A percentile compares a stretch with the other conserved stretches of the same genome.
Conservation (phyloP, 2,797 vertebrate species). For the Phylloscopus collybita region DNA sequence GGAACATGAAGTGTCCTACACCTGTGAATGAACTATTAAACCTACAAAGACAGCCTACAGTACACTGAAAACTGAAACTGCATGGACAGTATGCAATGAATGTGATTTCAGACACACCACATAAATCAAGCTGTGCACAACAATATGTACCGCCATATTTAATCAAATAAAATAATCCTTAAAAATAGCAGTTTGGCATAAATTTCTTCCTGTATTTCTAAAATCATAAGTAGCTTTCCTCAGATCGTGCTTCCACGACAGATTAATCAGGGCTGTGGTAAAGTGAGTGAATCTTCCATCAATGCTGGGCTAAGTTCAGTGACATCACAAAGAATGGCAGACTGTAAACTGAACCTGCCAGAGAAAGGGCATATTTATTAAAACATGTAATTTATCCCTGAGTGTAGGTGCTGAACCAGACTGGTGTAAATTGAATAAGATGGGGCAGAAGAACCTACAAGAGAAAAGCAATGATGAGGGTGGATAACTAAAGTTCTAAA, state of each 20-base stretch:
- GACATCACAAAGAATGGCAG: background rate
- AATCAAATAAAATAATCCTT: background rate
- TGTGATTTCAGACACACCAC: background rate
- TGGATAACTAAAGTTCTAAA: conserved; percentile 33
- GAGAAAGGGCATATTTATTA: background rate
- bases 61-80: background rate
- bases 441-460: background rate
- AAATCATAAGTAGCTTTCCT: background rate
- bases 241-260: background rate
- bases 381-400: background rate
- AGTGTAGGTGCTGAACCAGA: background rate
- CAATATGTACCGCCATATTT: background rate
- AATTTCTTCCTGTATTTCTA: background rate
- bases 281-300: background rate
- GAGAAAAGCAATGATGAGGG: background rate
- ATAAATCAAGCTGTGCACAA: background rate
- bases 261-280: background rate
- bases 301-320: background rate
- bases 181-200: background rate
- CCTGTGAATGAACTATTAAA: background rate
- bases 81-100: background rate
- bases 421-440: background rate
- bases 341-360: background rate
- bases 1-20: background rate
- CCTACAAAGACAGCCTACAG: background rate